phyloP scores from a whole-genome alignment of 2,113 vertebrate species.

The Poeciliopsis retropinna region DNA sequence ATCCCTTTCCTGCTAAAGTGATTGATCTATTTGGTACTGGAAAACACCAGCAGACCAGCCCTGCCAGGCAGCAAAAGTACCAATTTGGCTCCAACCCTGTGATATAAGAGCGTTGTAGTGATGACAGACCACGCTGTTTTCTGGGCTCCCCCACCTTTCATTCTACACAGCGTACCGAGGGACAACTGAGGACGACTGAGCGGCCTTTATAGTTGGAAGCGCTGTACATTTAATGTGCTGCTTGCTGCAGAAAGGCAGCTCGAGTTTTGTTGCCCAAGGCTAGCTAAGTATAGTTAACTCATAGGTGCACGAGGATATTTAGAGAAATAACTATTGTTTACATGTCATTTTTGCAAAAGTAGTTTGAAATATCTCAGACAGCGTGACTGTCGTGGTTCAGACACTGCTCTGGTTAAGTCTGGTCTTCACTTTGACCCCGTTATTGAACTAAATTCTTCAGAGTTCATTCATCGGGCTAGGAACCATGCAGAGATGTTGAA shows the following conservation, averaged over 20 bases:
- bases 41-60: slow-evolving; percentile 49
- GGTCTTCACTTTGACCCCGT: slow-evolving; percentile 18
- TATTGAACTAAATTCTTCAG: neutral
- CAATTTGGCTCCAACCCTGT: slow-evolving; percentile 65
- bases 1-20: slow-evolving; percentile 38
- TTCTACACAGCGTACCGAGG: slow-evolving; percentile 30
- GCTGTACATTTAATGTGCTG: slow-evolving; percentile 26
- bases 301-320: slow-evolving; percentile 74
- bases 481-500: slow-evolving; percentile 25
- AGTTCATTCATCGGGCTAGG: slow-evolving; percentile 29
- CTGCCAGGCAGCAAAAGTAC: slow-evolving; percentile 55
- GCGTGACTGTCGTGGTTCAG: slow-evolving; percentile 20
- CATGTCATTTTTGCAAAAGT: slow-evolving; percentile 59
- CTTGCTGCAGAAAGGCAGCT: slow-evolving; percentile 48
- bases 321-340: slow-evolving; percentile 74
- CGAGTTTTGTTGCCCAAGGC: slow-evolving; percentile 63
- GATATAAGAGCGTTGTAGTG: slow-evolving; percentile 52
- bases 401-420: slow-evolving; percentile 22
- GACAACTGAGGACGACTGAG: slow-evolving; percentile 36
- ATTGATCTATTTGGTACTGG: slow-evolving; percentile 54
- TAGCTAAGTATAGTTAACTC: slow-evolving; percentile 32
- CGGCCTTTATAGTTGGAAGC: slow-evolving; percentile 55
- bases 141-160: slow-evolving; percentile 56
- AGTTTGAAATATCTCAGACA: slow-evolving; percentile 28
- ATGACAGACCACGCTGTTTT: slow-evolving; percentile 63